These are phyloP conservation scores for Scaptomyza cyrtandrae DNA, from an alignment of 2,888 invertebrate genomes.

Conservation along the genomic window DNA sequence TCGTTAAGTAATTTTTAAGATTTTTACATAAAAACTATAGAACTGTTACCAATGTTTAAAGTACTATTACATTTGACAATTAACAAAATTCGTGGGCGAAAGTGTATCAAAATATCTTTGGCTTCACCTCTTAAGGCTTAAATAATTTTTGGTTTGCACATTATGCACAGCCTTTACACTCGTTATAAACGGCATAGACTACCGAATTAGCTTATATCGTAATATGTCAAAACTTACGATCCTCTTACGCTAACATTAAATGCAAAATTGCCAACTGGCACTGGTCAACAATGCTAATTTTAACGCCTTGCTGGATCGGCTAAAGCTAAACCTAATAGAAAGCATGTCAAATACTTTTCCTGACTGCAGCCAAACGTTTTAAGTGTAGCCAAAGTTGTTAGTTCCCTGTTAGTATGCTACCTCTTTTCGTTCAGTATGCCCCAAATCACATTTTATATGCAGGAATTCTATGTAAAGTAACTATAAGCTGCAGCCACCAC, in stretches of 20 bases:
- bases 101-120: too few species aligned
- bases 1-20: too few species aligned
- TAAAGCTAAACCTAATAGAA: conserved; percentile 36
- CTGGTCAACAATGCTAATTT: conserved; percentile 39
- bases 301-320: conserved; percentile 14
- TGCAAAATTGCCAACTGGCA: conserved; percentile 24
- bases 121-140: too few species aligned
- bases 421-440: conserved; percentile 1
- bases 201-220: neutral
- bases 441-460: conserved; percentile 33
- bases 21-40: too few species aligned
- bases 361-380: conserved; percentile 26
- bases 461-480: conserved; percentile 53
- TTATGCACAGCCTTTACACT: neutral
- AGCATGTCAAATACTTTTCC: conserved; percentile 53
- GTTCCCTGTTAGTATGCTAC: conserved; percentile 17
- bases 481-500: conserved; percentile 36
- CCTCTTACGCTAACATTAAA: conserved; percentile 26
- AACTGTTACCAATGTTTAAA: too few species aligned
- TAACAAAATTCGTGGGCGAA: too few species aligned
- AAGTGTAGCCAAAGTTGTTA: conserved; percentile 21
- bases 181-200: neutral
- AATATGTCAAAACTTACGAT: neutral
- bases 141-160: too few species aligned
- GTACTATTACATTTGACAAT: too few species aligned